phyloP scores from a whole-genome alignment of 2,888 invertebrate genomes.

The Azorinus chamasolen region DNA sequence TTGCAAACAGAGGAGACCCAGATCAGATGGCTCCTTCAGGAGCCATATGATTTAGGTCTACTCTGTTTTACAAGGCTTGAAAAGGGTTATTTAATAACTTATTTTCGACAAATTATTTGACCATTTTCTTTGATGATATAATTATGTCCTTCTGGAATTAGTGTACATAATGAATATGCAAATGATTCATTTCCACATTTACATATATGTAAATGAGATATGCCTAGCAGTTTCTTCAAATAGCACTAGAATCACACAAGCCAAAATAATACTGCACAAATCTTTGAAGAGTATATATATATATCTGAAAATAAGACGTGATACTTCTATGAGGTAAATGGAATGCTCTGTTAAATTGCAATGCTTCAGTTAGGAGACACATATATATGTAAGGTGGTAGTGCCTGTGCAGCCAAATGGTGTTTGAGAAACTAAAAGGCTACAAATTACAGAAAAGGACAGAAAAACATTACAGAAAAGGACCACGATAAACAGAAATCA shows the following conservation, averaged over 20 bases:
- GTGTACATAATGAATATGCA: too few species aligned
- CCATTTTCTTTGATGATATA: too few species aligned
- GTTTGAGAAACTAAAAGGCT: slow-evolving; percentile 4
- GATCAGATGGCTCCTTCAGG: too few species aligned
- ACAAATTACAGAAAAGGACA: slow-evolving; percentile 8
- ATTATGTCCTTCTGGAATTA: too few species aligned
- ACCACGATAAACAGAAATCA: slow-evolving; percentile 11
- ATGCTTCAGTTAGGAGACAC: slow-evolving; percentile 8
- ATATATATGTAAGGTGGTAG: slow-evolving; percentile 6
- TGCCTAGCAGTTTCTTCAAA: too few species aligned
- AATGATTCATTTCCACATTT: too few species aligned
- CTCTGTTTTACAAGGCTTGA: too few species aligned
- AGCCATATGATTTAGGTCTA: too few species aligned
- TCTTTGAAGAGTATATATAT: background rate
- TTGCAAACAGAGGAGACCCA: too few species aligned
- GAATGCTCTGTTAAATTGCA: slow-evolving; percentile 2
- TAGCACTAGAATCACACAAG: background rate
- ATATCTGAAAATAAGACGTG: slow-evolving; percentile 1
- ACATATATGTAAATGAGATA: background rate
- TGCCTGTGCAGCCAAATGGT: slow-evolving; percentile 9
- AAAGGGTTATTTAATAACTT: too few species aligned
- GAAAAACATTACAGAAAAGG: slow-evolving; percentile 16
- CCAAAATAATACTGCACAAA: background rate
- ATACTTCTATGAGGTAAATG: too few species aligned
- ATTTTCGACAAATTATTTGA: too few species aligned